Conservation (phyloP, 2,888 invertebrate species). For the Stenodema calcarata region DNA sequence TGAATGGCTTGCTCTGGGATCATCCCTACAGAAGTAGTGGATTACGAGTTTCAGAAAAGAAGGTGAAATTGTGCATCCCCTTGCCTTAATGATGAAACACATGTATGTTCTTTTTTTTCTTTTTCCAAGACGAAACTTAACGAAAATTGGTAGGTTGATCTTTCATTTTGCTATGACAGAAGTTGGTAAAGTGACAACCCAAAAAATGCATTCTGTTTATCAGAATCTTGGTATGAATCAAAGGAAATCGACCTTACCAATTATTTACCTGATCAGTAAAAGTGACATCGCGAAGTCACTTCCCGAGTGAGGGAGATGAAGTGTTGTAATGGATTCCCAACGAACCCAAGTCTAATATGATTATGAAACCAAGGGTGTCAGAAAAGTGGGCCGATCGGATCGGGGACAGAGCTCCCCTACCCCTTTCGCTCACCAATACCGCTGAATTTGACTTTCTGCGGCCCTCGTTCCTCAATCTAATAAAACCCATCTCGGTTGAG, state of each 20-base stretch:
- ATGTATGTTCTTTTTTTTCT: no score
- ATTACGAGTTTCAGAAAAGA: neutral
- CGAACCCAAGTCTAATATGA: slow-evolving; percentile 16
- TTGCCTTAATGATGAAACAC: no score
- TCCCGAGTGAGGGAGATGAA: neutral
- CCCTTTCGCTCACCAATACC: neutral
- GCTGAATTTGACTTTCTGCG: slow-evolving; percentile 30
- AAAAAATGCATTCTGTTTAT: no score
- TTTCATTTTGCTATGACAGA: no score
- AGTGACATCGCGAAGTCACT: neutral
- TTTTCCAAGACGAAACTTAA: no score
- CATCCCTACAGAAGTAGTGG: neutral
- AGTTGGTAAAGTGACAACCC: no score
- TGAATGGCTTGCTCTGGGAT: neutral
- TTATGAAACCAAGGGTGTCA: neutral
- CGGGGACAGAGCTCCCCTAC: neutral
- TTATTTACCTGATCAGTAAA: no score
- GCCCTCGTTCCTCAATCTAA: slow-evolving; percentile 7
- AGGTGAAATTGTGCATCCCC: neutral
- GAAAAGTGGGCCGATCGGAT: slow-evolving; percentile 7
- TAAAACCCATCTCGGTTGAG: slow-evolving; percentile 1
- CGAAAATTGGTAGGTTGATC: no score
- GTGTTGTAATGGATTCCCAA: slow-evolving; percentile 7
- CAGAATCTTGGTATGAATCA: no score
- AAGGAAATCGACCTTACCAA: no score